Percentiles rank a stretch among this genome's conserved stretches.
These are phyloP conservation scores for Thalassophryne amazonica DNA, from an alignment of 2,797 vertebrate genomes.

Conservation along the genomic window DNA sequence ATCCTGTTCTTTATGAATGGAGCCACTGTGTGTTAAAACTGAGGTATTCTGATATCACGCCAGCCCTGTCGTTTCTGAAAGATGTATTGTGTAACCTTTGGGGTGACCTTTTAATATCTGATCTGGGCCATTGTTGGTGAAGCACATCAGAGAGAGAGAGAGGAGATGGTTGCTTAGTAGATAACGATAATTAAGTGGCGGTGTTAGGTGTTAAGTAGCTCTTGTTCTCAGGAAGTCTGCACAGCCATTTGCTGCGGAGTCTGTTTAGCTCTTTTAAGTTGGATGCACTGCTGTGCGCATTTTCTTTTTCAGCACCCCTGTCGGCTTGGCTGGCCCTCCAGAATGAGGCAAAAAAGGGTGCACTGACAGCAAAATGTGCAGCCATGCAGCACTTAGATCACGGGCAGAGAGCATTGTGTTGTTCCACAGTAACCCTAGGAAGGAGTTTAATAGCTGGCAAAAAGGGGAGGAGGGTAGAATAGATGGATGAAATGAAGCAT, in stretches of 20 bases:
- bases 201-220: constrained; percentile 23
- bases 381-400: constrained; percentile 13
- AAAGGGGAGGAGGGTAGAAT: constrained; percentile 8
- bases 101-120: constrained; percentile 13
- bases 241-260: no score
- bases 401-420: constrained; percentile 37
- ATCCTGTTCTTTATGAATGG: constrained; percentile 42
- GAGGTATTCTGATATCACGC: constrained; percentile 26
- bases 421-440: constrained; percentile 34
- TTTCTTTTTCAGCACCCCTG: constrained; percentile 13
- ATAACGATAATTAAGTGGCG: constrained; percentile 39
- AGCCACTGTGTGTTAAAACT: constrained; percentile 28
- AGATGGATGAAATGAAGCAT: neutral
- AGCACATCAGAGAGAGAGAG: constrained; percentile 11
- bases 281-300: neutral
- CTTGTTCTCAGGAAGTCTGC: no score
- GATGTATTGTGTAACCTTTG: constrained; percentile 23
- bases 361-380: constrained; percentile 27
- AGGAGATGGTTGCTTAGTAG: constrained; percentile 9
- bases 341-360: neutral
- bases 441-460: constrained; percentile 26
- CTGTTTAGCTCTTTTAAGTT: no score
- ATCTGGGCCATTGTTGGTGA: constrained; percentile 38
- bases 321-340: constrained; percentile 13
- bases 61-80: constrained; percentile 19